Conservation (phyloP, 92 coral and sea anemone species). For the Parazoanthus swiftii region DNA sequence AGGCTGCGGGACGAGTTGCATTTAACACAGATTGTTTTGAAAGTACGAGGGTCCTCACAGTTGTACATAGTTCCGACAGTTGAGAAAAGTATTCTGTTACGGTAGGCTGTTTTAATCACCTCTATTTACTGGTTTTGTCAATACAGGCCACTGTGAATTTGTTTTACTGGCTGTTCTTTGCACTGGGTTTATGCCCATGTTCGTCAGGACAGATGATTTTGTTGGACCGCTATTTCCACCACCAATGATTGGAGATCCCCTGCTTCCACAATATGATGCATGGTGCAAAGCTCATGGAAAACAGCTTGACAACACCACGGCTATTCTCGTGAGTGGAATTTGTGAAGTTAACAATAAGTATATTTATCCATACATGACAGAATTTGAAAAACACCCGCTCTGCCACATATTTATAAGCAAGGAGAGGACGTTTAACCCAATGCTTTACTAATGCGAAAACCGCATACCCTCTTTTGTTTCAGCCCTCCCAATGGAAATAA, state of each 20-base stretch:
- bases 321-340: constrained; percentile 16
- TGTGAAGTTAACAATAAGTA: neutral
- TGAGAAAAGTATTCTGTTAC: no score
- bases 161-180: neutral
- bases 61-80: no score
- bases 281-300: constrained; percentile 16
- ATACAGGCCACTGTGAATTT: neutral
- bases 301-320: constrained; percentile 2
- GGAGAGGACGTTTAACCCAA: no score
- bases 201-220: neutral
- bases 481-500: no score
- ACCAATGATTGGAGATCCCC: neutral
- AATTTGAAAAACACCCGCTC: no score
- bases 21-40: no score
- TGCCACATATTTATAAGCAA: no score
- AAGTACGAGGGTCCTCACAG: no score
- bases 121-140: neutral
- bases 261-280: constrained; percentile 9
- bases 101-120: neutral
- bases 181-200: neutral
- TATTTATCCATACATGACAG: no score
- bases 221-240: constrained; percentile 25
- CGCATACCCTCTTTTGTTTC: no score
- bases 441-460: no score
- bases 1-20: no score